Evolutionary conservation across 2,888 invertebrate genomes (phyloP).

Genomic region (Plusia festucae): DNA sequence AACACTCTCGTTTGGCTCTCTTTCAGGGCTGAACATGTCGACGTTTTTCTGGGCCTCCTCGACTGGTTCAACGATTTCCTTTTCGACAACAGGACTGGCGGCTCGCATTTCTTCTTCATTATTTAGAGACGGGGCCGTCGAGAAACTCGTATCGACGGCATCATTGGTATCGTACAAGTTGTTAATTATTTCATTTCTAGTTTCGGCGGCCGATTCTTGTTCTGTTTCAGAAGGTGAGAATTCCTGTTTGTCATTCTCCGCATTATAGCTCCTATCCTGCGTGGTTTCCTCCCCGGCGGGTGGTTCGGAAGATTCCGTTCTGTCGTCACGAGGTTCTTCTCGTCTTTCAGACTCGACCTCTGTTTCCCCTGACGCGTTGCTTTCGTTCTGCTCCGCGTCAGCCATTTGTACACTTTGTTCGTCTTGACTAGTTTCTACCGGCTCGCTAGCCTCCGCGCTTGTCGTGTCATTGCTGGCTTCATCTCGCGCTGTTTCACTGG

Average conservation of each 20-base stretch:
- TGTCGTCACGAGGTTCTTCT: slow-evolving; percentile 29
- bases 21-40: slow-evolving; percentile 70
- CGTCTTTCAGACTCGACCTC: slow-evolving; percentile 13
- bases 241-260: slow-evolving; percentile 23
- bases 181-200: slow-evolving; percentile 22
- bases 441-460: slow-evolving; percentile 26
- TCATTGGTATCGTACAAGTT: slow-evolving; percentile 76
- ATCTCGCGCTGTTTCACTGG: slow-evolving; percentile 13
- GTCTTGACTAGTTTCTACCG: slow-evolving; percentile 48
- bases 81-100: slow-evolving; percentile 55
- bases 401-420: slow-evolving; percentile 38
- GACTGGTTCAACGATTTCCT: slow-evolving; percentile 22
- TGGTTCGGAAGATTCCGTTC: slow-evolving; percentile 13
- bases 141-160: slow-evolving; percentile 76
- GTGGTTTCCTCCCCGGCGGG: slow-evolving; percentile 17
- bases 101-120: slow-evolving; percentile 19
- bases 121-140: slow-evolving; percentile 33
- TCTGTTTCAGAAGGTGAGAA: slow-evolving; percentile 12
- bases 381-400: slow-evolving; percentile 14
- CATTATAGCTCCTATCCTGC: slow-evolving; percentile 33
- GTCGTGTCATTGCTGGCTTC: slow-evolving; percentile 27
- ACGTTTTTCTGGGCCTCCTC: slow-evolving; percentile 45
- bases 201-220: slow-evolving; percentile 14
- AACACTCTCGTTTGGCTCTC: slow-evolving; percentile 41
- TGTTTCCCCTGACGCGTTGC: slow-evolving; percentile 8